Conservation (phyloP, 2,113 vertebrate genomes). For the Scomber scombrus region DNA sequence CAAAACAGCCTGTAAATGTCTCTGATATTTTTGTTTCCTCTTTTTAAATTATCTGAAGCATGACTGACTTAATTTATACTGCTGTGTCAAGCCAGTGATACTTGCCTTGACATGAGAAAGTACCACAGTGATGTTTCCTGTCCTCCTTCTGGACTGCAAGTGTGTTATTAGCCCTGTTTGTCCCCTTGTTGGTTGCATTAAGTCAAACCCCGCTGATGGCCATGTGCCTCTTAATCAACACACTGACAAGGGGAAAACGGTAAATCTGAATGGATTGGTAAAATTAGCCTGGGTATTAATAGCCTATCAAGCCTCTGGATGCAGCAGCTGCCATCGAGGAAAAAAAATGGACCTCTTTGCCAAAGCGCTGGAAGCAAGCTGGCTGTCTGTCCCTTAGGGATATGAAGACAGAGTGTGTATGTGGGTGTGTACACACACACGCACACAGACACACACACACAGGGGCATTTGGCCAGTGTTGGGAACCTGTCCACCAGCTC, state of each 20-base stretch:
- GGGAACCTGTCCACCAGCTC: conserved; percentile 75
- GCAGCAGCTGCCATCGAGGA: conserved; percentile 82
- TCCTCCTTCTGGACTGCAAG: conserved; percentile 41
- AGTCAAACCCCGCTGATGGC: conserved; percentile 70
- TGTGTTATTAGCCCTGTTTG: conserved; percentile 63
- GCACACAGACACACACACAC: not conserved
- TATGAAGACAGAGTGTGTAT: conserved; percentile 44
- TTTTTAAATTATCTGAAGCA: conserved; percentile 11
- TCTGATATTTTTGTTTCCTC: not conserved
- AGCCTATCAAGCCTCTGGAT: conserved; percentile 85
- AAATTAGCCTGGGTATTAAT: conserved; percentile 86
- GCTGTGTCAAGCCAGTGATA: conserved; percentile 17
- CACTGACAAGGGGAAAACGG: conserved; percentile 78
- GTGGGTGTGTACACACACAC: not conserved
- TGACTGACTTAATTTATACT: conserved; percentile 14
- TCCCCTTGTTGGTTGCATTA: conserved; percentile 66
- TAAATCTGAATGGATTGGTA: conserved; percentile 85
- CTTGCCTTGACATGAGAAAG: conserved; percentile 38
- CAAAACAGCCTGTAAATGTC: not conserved
- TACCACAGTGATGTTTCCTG: conserved; percentile 6
- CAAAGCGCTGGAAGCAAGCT: conserved; percentile 79
- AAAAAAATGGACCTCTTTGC: conserved; percentile 69
- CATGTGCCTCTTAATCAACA: conserved; percentile 85
- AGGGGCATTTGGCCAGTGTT: conserved; percentile 58
- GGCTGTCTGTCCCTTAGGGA: conserved; percentile 75